These are phyloP conservation scores for Hypsopygia costalis DNA, from an alignment of 2,888 invertebrate genomes.

Conservation along the genomic window DNA sequence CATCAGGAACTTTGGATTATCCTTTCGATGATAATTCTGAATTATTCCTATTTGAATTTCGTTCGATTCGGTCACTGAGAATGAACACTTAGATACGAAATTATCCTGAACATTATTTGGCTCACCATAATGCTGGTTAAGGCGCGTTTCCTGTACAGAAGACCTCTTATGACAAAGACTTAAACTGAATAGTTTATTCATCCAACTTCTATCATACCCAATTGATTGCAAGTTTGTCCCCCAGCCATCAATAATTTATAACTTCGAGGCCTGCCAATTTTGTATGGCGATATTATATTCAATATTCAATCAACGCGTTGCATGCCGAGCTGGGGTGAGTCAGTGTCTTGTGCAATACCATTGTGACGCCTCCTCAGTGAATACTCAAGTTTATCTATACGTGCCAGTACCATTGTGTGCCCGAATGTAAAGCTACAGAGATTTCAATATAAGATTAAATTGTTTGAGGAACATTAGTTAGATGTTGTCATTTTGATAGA, in stretches of 20 bases:
- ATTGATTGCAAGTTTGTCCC: neutral
- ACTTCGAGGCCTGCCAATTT: constrained; percentile 4
- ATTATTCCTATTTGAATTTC: too few relatives aligned
- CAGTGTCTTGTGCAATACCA: constrained; percentile 19
- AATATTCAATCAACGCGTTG: constrained; percentile 8
- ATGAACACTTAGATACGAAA: too few relatives aligned
- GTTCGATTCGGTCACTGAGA: too few relatives aligned
- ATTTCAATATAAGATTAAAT: neutral
- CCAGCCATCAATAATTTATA: neutral
- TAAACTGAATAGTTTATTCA: neutral
- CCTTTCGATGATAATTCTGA: too few relatives aligned
- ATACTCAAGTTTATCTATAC: constrained; percentile 12
- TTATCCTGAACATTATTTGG: too few relatives aligned
- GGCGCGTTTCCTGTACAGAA: too few relatives aligned
- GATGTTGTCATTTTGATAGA: neutral
- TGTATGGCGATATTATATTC: constrained; percentile 3
- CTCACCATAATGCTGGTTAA: too few relatives aligned
- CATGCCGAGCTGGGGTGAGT: constrained; percentile 7
- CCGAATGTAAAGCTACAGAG: neutral
- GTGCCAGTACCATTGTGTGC: neutral
- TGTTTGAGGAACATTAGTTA: neutral
- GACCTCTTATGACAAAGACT: too few relatives aligned
- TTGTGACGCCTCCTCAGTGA: constrained; percentile 18
- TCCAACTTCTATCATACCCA: too few relatives aligned
- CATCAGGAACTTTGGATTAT: too few relatives aligned